These are phyloP conservation scores for Thamnophis elegans DNA, from an alignment of 2,797 vertebrate species.

Conservation along the genomic window DNA sequence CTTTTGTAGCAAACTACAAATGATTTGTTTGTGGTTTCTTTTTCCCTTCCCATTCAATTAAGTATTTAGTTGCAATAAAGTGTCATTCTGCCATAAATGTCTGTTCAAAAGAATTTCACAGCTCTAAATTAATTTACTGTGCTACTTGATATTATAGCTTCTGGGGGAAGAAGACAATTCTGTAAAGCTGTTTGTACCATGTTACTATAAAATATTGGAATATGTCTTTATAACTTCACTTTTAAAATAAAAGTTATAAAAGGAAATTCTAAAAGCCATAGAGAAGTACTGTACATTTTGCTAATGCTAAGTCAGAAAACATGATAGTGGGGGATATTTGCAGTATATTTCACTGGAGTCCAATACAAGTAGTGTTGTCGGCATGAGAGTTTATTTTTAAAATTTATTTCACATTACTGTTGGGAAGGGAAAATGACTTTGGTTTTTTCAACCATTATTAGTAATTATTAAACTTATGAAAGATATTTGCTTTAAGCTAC, in stretches of 20 bases:
- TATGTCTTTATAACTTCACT: slow-evolving; percentile 41
- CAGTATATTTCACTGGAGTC: slow-evolving; percentile 53
- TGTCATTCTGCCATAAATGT: slow-evolving; percentile 7
- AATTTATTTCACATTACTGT: slow-evolving; percentile 65
- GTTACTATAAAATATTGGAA: slow-evolving; percentile 41
- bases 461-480: slow-evolving; percentile 38
- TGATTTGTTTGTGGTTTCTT: slow-evolving; percentile 12
- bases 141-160: slow-evolving; percentile 27
- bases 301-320: slow-evolving; percentile 62
- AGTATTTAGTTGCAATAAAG: slow-evolving; percentile 13
- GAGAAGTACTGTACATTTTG: slow-evolving; percentile 35
- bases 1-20: not conserved
- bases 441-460: slow-evolving; percentile 61
- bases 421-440: slow-evolving; percentile 59
- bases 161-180: slow-evolving; percentile 10
- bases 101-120: slow-evolving; percentile 29
- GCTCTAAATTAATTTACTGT: slow-evolving; percentile 33
- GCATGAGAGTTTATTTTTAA: slow-evolving; percentile 49
- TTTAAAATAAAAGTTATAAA: slow-evolving; percentile 50
- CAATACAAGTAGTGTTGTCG: slow-evolving; percentile 53
- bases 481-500: slow-evolving; percentile 35
- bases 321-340: slow-evolving; percentile 37
- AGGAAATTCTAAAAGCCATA: slow-evolving; percentile 59
- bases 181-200: slow-evolving; percentile 23
- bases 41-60: not conserved